Evolutionary conservation across 2,113 vertebrate species (phyloP).

Genomic region (Gasterosteus nipponicus): DNA sequence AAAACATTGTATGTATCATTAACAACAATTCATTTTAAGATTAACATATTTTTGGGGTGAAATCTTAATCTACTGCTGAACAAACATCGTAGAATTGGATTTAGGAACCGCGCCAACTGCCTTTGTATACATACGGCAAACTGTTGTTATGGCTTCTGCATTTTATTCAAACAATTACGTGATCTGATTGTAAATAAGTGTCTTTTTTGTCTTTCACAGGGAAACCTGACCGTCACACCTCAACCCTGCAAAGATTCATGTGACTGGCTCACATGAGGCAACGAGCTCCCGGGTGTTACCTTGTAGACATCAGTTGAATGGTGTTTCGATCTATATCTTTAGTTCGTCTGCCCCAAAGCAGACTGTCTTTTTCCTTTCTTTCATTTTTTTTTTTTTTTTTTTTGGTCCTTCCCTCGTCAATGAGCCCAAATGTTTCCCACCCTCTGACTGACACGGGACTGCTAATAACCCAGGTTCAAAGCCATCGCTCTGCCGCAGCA

Average conservation of each 20-base stretch:
- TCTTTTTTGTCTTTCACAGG: slow-evolving; percentile 77
- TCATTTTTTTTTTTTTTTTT: slow-evolving; percentile 29
- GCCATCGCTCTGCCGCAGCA: slow-evolving; percentile 78
- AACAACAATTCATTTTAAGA: not conserved
- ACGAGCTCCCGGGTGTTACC: slow-evolving; percentile 78
- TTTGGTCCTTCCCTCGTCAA: slow-evolving; percentile 43
- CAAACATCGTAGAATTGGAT: not conserved
- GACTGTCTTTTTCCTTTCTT: slow-evolving; percentile 63
- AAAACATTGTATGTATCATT: not conserved
- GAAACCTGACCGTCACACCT: slow-evolving; percentile 84
- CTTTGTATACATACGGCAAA: not conserved
- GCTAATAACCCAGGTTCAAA: slow-evolving; percentile 84
- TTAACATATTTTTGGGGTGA: not conserved
- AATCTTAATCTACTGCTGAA: not conserved
- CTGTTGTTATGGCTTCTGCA: not conserved
- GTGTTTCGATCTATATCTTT: slow-evolving; percentile 88
- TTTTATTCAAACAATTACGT: not conserved
- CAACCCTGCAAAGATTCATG: slow-evolving; percentile 87
- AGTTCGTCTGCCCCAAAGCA: slow-evolving; percentile 85
- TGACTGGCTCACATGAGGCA: slow-evolving; percentile 94
- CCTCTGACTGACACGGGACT: slow-evolving; percentile 80
- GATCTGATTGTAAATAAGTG: not conserved
- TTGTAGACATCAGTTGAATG: slow-evolving; percentile 97
- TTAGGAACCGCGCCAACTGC: not conserved
- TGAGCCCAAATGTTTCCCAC: slow-evolving; percentile 60